These are phyloP conservation scores for Lateolabrax maculatus DNA, from an alignment of 2,797 vertebrate genomes.

Conservation along the genomic window DNA sequence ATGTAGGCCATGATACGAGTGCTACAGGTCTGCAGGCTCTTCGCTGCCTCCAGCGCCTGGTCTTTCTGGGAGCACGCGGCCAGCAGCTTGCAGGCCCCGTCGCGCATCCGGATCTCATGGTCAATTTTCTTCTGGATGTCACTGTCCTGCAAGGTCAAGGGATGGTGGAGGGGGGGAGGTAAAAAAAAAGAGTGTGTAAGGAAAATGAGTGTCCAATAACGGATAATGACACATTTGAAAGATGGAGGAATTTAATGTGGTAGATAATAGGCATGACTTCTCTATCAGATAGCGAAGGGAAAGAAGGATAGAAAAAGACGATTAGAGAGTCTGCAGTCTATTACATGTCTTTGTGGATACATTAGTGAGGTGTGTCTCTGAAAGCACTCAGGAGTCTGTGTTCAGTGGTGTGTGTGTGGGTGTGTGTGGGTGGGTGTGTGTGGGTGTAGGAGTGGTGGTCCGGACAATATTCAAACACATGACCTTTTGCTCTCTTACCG, in stretches of 20 bases:
- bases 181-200: background rate
- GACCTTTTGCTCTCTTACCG: constrained; percentile 43
- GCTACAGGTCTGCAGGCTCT: constrained; percentile 93
- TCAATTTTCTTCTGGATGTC: constrained; percentile 95
- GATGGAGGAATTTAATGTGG: background rate
- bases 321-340: constrained; percentile 15
- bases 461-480: constrained; percentile 33
- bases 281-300: background rate
- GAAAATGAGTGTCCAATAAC: background rate
- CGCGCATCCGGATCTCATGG: constrained; percentile 95
- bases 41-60: constrained; percentile 93
- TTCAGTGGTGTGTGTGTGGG: constrained; percentile 25
- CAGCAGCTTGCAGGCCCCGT: constrained; percentile 94
- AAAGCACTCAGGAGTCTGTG: constrained; percentile 37
- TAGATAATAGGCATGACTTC: background rate
- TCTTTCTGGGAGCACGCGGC: constrained; percentile 93
- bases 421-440: constrained; percentile 20
- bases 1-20: constrained; percentile 94
- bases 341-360: constrained; percentile 19
- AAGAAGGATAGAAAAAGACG: constrained; percentile 3
- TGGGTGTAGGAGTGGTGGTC: constrained; percentile 1
- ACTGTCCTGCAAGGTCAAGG: constrained; percentile 86
- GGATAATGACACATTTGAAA: background rate
- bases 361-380: constrained; percentile 44
- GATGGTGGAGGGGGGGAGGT: background rate